Evolutionary conservation across 2,113 vertebrate genomes (phyloP).

Genomic region (Halichoerus grypus): DNA sequence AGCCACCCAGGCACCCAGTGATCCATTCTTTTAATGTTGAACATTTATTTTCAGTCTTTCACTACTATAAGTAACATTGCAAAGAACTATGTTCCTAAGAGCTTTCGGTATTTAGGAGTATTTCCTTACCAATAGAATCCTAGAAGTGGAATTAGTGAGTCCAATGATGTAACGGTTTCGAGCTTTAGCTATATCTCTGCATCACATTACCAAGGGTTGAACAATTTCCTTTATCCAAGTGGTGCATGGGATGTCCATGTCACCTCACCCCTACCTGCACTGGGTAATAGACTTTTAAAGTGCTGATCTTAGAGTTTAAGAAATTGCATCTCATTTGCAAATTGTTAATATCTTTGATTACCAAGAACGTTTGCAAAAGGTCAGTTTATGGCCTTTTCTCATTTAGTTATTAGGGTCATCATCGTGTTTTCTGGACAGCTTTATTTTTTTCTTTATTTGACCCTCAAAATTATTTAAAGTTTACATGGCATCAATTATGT

Average conservation of each 20-base stretch:
- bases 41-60: not conserved
- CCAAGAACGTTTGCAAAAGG: not conserved
- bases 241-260: not conserved
- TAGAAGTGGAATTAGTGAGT: not conserved
- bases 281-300: not conserved
- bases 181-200: not conserved
- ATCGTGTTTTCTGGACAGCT: not conserved
- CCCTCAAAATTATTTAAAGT: not conserved
- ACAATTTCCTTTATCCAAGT: not conserved
- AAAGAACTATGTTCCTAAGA: slow-evolving; percentile 6
- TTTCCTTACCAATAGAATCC: not conserved
- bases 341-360: not conserved
- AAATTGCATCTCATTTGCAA: slow-evolving; percentile 7
- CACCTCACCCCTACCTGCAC: not conserved
- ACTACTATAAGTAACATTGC: not conserved
- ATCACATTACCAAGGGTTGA: not conserved
- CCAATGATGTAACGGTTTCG: not conserved
- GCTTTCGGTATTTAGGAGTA: not conserved
- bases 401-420: not conserved
- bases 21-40: not conserved
- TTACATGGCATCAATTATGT: not conserved
- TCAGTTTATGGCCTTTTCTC: not conserved
- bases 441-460: not conserved
- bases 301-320: not conserved
- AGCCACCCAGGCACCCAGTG: too few species aligned